These are phyloP conservation scores for Branchipolynoe longqiensis DNA, from an alignment of 2,888 invertebrate genomes.

Conservation along the genomic window DNA sequence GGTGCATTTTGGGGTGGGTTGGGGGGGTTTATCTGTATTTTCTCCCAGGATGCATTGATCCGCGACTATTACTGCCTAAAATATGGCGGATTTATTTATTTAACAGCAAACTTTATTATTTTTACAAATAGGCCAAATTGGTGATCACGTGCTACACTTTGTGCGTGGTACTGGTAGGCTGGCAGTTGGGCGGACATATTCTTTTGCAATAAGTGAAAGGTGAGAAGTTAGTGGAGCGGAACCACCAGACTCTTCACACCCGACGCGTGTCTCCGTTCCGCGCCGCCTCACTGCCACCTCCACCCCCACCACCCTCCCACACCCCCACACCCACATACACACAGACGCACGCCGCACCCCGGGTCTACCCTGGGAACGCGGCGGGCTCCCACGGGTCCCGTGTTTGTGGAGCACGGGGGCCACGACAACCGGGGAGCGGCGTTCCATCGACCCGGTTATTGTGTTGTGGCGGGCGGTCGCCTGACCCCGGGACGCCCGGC, in stretches of 20 bases:
- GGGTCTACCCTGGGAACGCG: slow-evolving; percentile 16
- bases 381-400: slow-evolving; percentile 28
- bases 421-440: slow-evolving; percentile 30
- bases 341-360: not conserved
- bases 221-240: too few species aligned
- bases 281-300: not conserved
- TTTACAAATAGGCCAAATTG: too few species aligned
- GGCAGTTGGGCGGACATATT: too few species aligned
- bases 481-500: not conserved
- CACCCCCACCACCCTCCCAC: not conserved
- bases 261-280: not conserved
- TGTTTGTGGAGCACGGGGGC: slow-evolving; percentile 46
- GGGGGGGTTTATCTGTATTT: too few species aligned
- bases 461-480: not conserved
- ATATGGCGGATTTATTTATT: too few species aligned
- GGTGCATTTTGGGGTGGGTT: too few species aligned
- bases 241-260: not conserved
- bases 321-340: not conserved
- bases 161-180: too few species aligned
- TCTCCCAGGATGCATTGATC: too few species aligned
- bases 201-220: too few species aligned
- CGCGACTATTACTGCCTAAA: too few species aligned
- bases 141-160: too few species aligned
- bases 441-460: slow-evolving; percentile 36
- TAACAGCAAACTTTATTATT: too few species aligned